Percentiles rank a stretch among this genome's conserved stretches.
Conservation (phyloP, 2,113 vertebrate species). For the Paramormyrops kingsleyae region DNA sequence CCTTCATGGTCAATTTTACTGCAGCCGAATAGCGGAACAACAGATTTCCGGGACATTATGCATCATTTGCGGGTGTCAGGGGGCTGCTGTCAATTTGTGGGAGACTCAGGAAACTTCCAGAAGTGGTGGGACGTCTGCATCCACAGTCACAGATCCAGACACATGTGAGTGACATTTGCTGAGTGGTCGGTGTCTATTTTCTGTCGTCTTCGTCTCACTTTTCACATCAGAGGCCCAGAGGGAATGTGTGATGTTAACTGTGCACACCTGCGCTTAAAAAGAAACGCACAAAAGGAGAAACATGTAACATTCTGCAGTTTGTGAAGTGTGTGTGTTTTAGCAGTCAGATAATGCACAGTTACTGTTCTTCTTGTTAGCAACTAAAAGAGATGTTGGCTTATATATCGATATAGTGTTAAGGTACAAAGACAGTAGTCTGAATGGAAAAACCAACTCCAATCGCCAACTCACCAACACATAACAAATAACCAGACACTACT, state of each 20-base stretch:
- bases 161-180: neutral
- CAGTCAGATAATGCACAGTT: neutral
- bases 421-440: neutral
- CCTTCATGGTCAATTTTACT: neutral
- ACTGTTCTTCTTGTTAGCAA: neutral
- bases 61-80: neutral
- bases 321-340: neutral
- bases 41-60: neutral
- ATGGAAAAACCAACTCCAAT: neutral
- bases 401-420: neutral
- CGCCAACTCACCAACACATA: neutral
- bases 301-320: neutral
- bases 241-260: conserved; percentile 15
- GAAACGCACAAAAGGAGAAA: neutral
- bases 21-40: neutral
- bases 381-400: neutral
- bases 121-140: neutral
- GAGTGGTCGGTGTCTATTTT: neutral
- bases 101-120: neutral
- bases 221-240: conserved; percentile 23
- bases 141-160: neutral
- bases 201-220: neutral
- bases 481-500: neutral
- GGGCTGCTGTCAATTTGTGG: neutral
- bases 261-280: conserved; percentile 23